Conservation (phyloP, 2,797 vertebrate genomes). For the Alauda arvensis region DNA sequence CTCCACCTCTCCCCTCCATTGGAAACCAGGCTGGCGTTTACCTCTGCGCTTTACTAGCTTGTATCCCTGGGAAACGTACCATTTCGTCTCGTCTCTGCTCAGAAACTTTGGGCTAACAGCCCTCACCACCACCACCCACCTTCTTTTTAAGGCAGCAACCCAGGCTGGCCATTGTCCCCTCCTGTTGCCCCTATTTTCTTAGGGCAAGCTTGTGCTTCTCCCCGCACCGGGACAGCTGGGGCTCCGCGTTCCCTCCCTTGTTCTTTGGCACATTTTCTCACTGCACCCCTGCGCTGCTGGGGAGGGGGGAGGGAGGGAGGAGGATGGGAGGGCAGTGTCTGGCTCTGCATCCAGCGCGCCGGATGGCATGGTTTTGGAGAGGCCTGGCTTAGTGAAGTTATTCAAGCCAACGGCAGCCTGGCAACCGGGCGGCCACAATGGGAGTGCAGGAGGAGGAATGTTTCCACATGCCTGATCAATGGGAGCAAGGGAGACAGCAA, state of each 20-base stretch:
- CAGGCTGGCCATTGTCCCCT: constrained; percentile 6
- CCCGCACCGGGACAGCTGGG: not conserved
- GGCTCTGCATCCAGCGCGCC: constrained; percentile 32
- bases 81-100: not conserved
- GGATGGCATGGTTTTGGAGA: constrained; percentile 73
- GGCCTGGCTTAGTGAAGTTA: constrained; percentile 72
- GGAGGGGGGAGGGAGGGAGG: constrained; percentile 28
- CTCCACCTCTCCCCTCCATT: not conserved
- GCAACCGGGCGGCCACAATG: constrained; percentile 85
- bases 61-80: not conserved
- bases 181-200: not conserved
- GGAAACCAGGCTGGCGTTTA: not conserved
- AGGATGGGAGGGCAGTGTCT: constrained; percentile 31
- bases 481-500: constrained; percentile 81
- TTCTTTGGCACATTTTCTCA: constrained; percentile 53
- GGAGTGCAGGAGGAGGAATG: constrained; percentile 90
- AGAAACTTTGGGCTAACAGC: not conserved
- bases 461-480: constrained; percentile 99
- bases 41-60: not conserved
- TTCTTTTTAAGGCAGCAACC: not conserved
- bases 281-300: constrained; percentile 9
- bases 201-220: not conserved
- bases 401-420: constrained; percentile 79
- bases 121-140: not conserved
- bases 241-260: not conserved